Percentiles rank a stretch among this genome's conserved stretches.
These are phyloP conservation scores for Procambarus clarkii DNA, from an alignment of 1,140 invertebrate genomes.

Conservation along the genomic window DNA sequence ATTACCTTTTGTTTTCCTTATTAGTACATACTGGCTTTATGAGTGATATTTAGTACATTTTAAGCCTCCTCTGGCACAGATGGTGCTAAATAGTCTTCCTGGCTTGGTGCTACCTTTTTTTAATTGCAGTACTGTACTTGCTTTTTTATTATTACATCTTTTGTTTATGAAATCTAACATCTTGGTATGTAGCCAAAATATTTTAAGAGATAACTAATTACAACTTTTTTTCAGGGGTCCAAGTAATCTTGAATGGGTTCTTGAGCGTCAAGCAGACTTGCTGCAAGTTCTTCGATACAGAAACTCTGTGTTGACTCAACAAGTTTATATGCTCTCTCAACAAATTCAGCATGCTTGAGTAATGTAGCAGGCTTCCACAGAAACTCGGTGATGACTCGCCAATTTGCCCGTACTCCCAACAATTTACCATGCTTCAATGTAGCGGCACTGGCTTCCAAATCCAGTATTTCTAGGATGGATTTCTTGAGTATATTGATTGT, in stretches of 20 bases:
- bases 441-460: neutral
- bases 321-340: conserved; percentile 48
- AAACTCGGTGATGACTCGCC: neutral
- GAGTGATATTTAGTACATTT: no score
- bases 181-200: no score
- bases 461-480: neutral
- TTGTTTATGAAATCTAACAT: no score
- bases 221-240: conserved; percentile 33
- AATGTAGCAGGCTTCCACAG: no score
- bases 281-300: conserved; percentile 54
- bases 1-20: no score
- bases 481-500: neutral
- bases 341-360: conserved; percentile 16
- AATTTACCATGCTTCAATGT: neutral
- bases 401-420: neutral
- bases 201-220: no score
- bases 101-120: no score
- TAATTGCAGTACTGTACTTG: no score
- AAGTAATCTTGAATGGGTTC: conserved; percentile 54
- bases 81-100: no score
- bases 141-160: no score
- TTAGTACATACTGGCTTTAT: no score
- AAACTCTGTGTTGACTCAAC: conserved; percentile 43
- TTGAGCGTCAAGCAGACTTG: conserved; percentile 56
- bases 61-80: no score